Evolutionary conservation across 2,113 vertebrate genomes (phyloP).

Genomic region (Gracilinanus agilis): DNA sequence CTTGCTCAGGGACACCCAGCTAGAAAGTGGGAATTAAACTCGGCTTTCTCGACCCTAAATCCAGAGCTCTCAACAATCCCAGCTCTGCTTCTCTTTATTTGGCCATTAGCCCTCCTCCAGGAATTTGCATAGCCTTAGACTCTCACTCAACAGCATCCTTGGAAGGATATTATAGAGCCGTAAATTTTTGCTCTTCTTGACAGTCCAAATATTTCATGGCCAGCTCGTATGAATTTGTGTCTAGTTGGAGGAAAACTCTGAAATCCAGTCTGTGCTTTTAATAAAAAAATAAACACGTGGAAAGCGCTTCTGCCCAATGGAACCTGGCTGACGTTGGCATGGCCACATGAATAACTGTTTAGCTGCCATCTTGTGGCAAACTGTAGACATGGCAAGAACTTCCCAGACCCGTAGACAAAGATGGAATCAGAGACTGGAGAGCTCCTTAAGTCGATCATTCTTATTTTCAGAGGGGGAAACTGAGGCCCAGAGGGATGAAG

Average conservation of each 20-base stretch:
- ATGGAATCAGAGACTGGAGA: not conserved
- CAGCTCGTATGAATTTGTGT: conserved; percentile 8
- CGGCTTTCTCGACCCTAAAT: not conserved
- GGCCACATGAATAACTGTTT: conserved; percentile 61
- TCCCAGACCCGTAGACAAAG: not conserved
- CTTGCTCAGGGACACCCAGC: not conserved
- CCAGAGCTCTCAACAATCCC: not conserved
- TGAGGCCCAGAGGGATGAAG: not conserved
- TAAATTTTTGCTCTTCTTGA: conserved; percentile 27
- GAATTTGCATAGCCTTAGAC: not conserved
- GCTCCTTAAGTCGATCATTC: not conserved
- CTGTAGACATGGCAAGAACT: conserved; percentile 61
- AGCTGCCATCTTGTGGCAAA: conserved; percentile 80
- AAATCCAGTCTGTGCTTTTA: conserved; percentile 40
- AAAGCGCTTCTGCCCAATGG: conserved; percentile 35
- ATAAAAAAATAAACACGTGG: conserved; percentile 33
- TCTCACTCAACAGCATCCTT: conserved; percentile 41
- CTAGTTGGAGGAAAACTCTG: conserved; percentile 33
- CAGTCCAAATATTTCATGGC: conserved; percentile 31
- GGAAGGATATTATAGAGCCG: conserved; percentile 16
- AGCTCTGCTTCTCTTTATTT: conserved; percentile 31
- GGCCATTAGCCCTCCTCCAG: conserved; percentile 3
- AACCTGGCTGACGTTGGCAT: conserved; percentile 42
- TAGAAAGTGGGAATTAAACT: not conserved
- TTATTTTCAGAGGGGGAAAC: not conserved